Base-by-base conservation (phyloP, 2,888 invertebrate species). In the Sarcophaga subvicina region DNA sequence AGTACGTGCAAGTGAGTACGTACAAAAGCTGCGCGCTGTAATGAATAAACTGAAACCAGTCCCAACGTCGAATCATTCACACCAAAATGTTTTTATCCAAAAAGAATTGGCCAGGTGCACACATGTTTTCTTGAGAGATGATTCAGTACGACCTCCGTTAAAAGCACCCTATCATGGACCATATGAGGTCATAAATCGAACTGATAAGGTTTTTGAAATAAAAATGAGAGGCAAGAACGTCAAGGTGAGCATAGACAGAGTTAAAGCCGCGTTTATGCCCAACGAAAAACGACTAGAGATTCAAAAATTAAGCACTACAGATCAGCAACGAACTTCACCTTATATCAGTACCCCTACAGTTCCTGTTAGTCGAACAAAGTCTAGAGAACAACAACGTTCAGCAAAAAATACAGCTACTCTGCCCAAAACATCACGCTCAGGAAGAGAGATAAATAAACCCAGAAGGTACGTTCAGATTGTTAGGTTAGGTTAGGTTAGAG, bases 11-110 rank as follows among this genome's bases (percentile, higher is more conserved):
- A 71, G 76, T 45, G 71, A 82, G 25, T 82, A 77, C 49, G 76
- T 76, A n/a, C 27, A 47, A 25, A 82, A 77, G 59, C 54, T 77
- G 60, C 77, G 60, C 4, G 63, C 22, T 14, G 62, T 82, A 14
- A 79, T 79, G 4, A 54, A n/a, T 25, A 5, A 80, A 47, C 49
- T 80, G 6, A 80, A 54, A 72, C 80, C 80, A n/a, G 71, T 80
- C 14, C 71, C 80, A 80, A 71, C 71, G 11, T 72, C 72, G 6
- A 72, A 79, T 20, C 71, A 80, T 37, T 71, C 80, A 54, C 4
- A 27, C 6, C 27, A n/a, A 64, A 80, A 80, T 6, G 12, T 79
- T 71, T 79, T 79, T 47, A 27, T 70, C 20, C 47, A 20, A 5
- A 69, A 47, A 69, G 69, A 45, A 11, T 49, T 69, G 47, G 22